These are phyloP conservation scores for Shinisaurus crocodilurus DNA, from an alignment of 2,113 vertebrate species.

Conservation along the genomic window DNA sequence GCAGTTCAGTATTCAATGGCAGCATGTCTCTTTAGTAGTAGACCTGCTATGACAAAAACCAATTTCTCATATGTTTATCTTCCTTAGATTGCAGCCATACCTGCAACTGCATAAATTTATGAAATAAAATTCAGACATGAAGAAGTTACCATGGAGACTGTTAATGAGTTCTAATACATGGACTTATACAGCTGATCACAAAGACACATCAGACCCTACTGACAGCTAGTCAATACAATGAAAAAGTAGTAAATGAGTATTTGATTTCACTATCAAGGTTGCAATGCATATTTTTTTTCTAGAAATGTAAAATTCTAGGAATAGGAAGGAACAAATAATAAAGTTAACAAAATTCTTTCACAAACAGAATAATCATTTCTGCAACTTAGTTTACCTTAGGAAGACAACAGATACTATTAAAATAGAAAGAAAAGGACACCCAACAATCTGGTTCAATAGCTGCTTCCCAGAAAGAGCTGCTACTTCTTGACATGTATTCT, in stretches of 20 bases:
- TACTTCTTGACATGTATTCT: conserved; percentile 3
- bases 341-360: background rate
- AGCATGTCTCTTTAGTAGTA: background rate
- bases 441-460: background rate
- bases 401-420: background rate
- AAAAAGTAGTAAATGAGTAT: background rate
- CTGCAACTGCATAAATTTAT: background rate
- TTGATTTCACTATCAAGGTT: background rate
- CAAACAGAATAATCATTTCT: background rate
- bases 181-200: background rate
- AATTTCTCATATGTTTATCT: background rate
- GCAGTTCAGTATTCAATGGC: no score
- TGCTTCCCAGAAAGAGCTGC: background rate
- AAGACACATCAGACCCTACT: background rate
- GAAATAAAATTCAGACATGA: background rate
- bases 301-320: background rate
- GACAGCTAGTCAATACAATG: background rate
- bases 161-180: no score
- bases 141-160: background rate
- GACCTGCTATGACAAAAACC: background rate
- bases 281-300: background rate
- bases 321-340: background rate
- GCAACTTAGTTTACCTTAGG: rapidly evolving
- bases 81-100: background rate
- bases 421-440: conserved; percentile 20